Evolutionary conservation across 2,888 invertebrate genomes (phyloP), one percentile per base, ranked within the genome.

Genomic region (Euproctis similis): DNA sequence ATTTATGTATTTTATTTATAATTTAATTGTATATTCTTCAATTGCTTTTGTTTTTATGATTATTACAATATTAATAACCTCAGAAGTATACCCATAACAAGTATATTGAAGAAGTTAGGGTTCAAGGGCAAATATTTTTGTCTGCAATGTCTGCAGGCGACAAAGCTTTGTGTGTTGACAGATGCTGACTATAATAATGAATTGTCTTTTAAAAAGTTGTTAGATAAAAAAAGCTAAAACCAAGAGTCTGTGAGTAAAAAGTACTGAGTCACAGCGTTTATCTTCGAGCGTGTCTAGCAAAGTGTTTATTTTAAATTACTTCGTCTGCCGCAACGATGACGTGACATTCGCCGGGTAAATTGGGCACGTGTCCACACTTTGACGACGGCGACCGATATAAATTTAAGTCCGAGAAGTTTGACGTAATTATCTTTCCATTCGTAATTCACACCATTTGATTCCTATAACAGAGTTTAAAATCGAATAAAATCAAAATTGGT

Each of bases 131-230:
- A 61, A 55, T 54, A 60, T 64, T 59, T 57, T 59, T 46, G 36
- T 20, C n/a, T n/a, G 14, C 31, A 31, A 33, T 42, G 46, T 46
- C 53, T 54, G 55, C 47, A 39, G 54, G 59, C 54, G 62, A 60
- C 63, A 59, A 62, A 64, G 58, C 53, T 51, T 44, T 49, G 36
- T 41, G 44, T 52, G 72, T 60, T 70, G 72, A 76, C 77, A 75
- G 71, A 75, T 62, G 64, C 67, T 71, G 63, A 62, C n/a, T 60
- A 68, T 75, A 71, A 75, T 71, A 72, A 77, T 73, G 76, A 78
- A 75, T 78, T 76, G 73, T 68, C 66, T 52, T 69, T 70, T 69
- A 69, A 70, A 74, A 72, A 69, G 64, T 65, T 58, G 64, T 55
- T 59, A 63, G 34, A 51, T 44, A 64, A 64, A 72, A 76, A 67